Evolutionary conservation across 2,797 vertebrate genomes (phyloP).

Genomic region (Pagetopsis macropterus): DNA sequence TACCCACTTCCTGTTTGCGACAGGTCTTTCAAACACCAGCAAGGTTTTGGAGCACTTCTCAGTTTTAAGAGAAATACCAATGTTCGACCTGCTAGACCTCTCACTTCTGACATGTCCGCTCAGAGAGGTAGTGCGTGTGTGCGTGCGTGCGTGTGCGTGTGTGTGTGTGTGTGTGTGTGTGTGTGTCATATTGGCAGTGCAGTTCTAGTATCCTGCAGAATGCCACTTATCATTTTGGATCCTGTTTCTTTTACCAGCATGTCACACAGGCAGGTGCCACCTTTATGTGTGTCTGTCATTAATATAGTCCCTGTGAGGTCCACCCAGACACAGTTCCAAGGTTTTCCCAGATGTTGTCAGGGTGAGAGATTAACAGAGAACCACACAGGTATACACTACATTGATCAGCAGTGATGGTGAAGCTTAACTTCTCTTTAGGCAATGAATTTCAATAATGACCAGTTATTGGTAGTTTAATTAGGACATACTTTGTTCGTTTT

Average conservation of each 20-base stretch:
- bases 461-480: background rate
- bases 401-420: slow-evolving; percentile 14
- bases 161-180: background rate
- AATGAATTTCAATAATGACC: background rate
- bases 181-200: background rate
- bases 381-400: slow-evolving; percentile 1
- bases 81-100: slow-evolving; percentile 56
- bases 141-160: background rate
- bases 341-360: slow-evolving; percentile 16
- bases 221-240: slow-evolving; percentile 2
- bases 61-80: slow-evolving; percentile 55
- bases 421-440: background rate
- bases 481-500: too few species aligned
- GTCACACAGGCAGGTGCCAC: slow-evolving; percentile 9
- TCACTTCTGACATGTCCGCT: slow-evolving; percentile 38
- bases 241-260: background rate
- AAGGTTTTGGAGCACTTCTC: slow-evolving; percentile 33
- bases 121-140: background rate
- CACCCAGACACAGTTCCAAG: slow-evolving; percentile 29
- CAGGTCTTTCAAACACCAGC: slow-evolving; percentile 39
- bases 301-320: slow-evolving; percentile 6
- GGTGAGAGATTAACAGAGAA: slow-evolving; percentile 20
- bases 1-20: slow-evolving; percentile 48
- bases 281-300: slow-evolving; percentile 1
- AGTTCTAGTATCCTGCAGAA: slow-evolving; percentile 11